Evolutionary conservation across 1,140 invertebrate genomes (phyloP).

Genomic region (Drosophila burlai): DNA sequence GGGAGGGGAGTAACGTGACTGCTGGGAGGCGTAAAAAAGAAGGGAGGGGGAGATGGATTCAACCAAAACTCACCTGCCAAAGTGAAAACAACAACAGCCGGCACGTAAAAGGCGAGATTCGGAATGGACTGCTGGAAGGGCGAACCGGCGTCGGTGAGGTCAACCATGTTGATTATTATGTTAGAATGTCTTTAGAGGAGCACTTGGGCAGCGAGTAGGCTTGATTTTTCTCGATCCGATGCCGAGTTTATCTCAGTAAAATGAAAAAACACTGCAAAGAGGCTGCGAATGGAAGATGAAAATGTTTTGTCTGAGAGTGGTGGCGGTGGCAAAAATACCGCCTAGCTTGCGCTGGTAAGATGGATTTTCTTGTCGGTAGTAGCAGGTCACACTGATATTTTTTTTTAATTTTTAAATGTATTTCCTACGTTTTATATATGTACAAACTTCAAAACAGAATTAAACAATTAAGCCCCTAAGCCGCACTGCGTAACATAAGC

Average conservation of each 20-base stretch:
- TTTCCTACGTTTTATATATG: slow-evolving; percentile 9
- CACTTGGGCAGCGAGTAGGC: slow-evolving; percentile 24
- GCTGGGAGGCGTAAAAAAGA: neutral
- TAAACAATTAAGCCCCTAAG: slow-evolving; percentile 47
- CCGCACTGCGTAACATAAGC: slow-evolving; percentile 74
- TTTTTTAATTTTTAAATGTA: slow-evolving; percentile 7
- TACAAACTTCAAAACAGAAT: slow-evolving; percentile 5
- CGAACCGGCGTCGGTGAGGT: slow-evolving; percentile 85
- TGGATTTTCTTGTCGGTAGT: neutral
- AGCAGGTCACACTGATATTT: neutral
- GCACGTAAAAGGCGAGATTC: slow-evolving; percentile 91
- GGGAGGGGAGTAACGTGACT: slow-evolving; percentile 1
- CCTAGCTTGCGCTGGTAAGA: rapidly evolving
- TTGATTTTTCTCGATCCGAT: slow-evolving; percentile 10
- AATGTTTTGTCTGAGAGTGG: slow-evolving; percentile 6
- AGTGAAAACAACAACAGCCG: slow-evolving; percentile 90
- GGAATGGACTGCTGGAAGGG: slow-evolving; percentile 93
- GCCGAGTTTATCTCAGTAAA: slow-evolving; percentile 62
- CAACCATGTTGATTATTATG: slow-evolving; percentile 86
- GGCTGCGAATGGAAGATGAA: slow-evolving; percentile 42
- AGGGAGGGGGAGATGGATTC: neutral
- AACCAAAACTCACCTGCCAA: slow-evolving; percentile 88
- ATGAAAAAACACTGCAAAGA: slow-evolving; percentile 29
- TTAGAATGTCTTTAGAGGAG: slow-evolving; percentile 16
- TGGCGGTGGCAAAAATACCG: neutral